phyloP scores from a whole-genome alignment of 2,888 invertebrate genomes.

The Parasteatoda lunata region DNA sequence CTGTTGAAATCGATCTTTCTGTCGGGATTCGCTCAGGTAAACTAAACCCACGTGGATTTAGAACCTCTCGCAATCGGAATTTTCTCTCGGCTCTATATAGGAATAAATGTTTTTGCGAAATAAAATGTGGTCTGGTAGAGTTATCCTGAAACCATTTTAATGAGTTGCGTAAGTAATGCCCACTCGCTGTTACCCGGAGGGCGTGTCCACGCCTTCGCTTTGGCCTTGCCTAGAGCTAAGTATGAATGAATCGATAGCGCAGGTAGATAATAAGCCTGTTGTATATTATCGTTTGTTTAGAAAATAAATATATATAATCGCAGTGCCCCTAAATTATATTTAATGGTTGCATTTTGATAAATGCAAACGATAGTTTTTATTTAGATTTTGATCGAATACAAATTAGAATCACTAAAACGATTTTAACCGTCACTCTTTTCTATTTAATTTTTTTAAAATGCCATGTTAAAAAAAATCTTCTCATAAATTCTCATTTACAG shows the following conservation, averaged over 20 bases:
- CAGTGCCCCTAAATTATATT: too few species aligned
- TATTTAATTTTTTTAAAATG: too few species aligned
- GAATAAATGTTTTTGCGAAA: neutral
- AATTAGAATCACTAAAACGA: too few species aligned
- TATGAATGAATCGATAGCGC: constrained; percentile 21
- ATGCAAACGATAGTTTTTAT: too few species aligned
- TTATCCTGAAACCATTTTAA: constrained; percentile 14
- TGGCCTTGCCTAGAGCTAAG: constrained; percentile 45
- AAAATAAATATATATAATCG: too few species aligned
- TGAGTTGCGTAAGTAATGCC: constrained; percentile 34
- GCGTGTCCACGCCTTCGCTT: constrained; percentile 56
- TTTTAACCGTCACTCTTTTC: too few species aligned
- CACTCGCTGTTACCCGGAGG: constrained; percentile 34
- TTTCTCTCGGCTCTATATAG: neutral
- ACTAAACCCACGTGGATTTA: neutral
- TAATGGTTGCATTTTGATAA: too few species aligned
- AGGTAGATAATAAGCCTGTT: constrained; percentile 15
- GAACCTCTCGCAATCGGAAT: neutral
- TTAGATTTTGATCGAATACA: too few species aligned
- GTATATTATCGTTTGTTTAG: neutral
- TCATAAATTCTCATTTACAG: too few species aligned
- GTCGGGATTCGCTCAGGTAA: neutral
- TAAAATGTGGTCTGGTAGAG: neutral
- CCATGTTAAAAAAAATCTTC: too few species aligned
- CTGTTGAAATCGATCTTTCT: neutral